These are phyloP conservation scores for Nymphalis io DNA, from an alignment of 1,140 invertebrate species.

Conservation along the genomic window DNA sequence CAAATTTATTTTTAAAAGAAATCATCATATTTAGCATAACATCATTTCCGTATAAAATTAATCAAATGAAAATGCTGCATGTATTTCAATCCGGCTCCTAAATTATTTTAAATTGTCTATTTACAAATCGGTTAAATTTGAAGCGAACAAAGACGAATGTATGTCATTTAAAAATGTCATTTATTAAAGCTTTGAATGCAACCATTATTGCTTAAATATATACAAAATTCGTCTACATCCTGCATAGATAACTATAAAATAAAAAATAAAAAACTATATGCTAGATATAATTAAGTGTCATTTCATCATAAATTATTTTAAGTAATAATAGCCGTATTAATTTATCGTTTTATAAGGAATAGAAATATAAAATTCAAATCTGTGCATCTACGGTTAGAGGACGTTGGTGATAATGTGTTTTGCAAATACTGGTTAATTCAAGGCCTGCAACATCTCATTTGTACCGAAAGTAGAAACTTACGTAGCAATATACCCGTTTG, in stretches of 20 bases:
- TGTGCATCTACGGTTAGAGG: constrained; percentile 42
- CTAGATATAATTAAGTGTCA: constrained; percentile 3
- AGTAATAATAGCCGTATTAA: not conserved
- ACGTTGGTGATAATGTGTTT: constrained; percentile 48
- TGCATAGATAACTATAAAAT: not conserved
- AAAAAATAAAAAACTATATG: not conserved
- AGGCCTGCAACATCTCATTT: constrained; percentile 66
- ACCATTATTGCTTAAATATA: not conserved
- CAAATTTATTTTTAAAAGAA: too few relatives aligned
- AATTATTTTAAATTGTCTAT: too few relatives aligned
- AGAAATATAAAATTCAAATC: constrained; percentile 52
- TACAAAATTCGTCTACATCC: not conserved
- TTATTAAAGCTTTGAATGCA: not conserved
- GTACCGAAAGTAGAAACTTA: constrained; percentile 67
- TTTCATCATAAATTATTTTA: not conserved
- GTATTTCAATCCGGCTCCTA: too few relatives aligned
- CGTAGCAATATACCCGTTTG: constrained; percentile 63
- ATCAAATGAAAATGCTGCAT: too few relatives aligned
- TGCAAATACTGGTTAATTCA: constrained; percentile 59
- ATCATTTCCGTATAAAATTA: too few relatives aligned
- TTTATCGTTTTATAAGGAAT: constrained; percentile 11
- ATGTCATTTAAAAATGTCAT: too few relatives aligned
- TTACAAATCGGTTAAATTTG: too few relatives aligned
- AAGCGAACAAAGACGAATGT: too few relatives aligned
- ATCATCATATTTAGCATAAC: too few relatives aligned